Base-by-base conservation (phyloP, 2,888 invertebrate genomes). In the Sarcophaga caerulescens region DNA sequence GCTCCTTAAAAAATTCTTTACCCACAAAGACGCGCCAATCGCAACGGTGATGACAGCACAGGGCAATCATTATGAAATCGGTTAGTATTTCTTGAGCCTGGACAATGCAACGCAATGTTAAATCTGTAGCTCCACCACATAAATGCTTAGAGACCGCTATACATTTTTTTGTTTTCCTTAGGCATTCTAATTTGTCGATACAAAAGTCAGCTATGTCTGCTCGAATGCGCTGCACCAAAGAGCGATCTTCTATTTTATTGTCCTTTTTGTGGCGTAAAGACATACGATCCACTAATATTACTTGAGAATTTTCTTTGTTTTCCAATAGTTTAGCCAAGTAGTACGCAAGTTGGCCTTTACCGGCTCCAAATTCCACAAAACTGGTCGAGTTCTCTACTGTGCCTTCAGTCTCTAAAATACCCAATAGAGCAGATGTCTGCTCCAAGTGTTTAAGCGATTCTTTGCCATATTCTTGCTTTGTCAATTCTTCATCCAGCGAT, bases 21-120 rank as follows among this genome's bases (percentile, higher is more conserved):
- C 96, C 97, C 2, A 96, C 95, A 92, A 96, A 97, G 0, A 95
- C 93, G 21, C 92, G 92, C 94, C 95, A 97, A 63, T 95, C 94
- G 92, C 97, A 98, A 88, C 96, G 95, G 93, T 98, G 98, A 93
- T 98, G 98, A 92, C 98, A 98, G 93, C 98, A 98, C 25, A 98
- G 95, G 3, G 98, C 97, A 91, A 98, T 95, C 79, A 97, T 94
- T 62, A 96, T 91, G 8, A 96, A 97, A 76, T 90, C 94, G 60
- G 85, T 92, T 89, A 85, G 90, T 89, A 89, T 93, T 0, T 79
- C 35, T 0, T n/a, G 3, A 1, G 87, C 68, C 2, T 88, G 88
- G 0, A 90, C 83, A 4, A 97, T 90, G 92, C 97, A 97, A 62
- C 95, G 94, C 81, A 97, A 91, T 1, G 97, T 95, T 89, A 96